A percentile compares a stretch with the other conserved stretches of the same genome.
phyloP scores from a whole-genome alignment of 2,888 invertebrate genomes.

The Lasioglossum oenotherae region DNA sequence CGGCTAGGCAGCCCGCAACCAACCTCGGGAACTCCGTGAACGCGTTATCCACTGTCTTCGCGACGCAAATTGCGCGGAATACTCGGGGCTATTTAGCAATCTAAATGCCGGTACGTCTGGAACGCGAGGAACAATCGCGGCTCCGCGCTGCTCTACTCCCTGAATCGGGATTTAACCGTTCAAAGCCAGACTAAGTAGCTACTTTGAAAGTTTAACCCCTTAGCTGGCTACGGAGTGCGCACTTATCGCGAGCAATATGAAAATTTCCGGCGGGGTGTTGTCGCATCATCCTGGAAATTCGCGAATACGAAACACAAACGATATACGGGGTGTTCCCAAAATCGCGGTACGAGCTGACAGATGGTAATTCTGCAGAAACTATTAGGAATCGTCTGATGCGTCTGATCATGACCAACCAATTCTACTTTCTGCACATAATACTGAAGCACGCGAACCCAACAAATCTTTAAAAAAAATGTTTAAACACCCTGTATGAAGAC shows the following conservation, averaged over 20 bases:
- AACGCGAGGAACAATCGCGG: not conserved
- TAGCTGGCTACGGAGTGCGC: not conserved
- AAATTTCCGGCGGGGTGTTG: not conserved
- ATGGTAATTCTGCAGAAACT: not conserved
- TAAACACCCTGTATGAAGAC: too few relatives aligned
- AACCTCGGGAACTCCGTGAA: not conserved
- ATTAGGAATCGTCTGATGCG: too few relatives aligned
- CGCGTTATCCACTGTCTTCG: not conserved
- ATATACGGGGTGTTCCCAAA: not conserved
- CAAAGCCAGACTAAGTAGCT: not conserved
- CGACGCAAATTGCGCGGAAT: slow-evolving; percentile 2
- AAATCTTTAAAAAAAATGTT: not conserved
- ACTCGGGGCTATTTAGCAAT: slow-evolving; percentile 18
- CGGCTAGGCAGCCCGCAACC: not conserved
- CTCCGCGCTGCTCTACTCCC: not conserved
- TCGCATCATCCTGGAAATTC: too few relatives aligned
- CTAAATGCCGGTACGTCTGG: slow-evolving; percentile 14
- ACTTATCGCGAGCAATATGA: not conserved
- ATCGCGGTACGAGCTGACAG: not conserved
- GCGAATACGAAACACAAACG: too few relatives aligned
- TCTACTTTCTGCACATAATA: not conserved
- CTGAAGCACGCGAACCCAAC: not conserved
- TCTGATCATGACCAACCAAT: not conserved
- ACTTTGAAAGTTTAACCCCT: not conserved
- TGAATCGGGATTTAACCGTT: not conserved